phyloP scores from a whole-genome alignment of 1,140 invertebrate species.

The Pogonognathellus flavescens region DNA sequence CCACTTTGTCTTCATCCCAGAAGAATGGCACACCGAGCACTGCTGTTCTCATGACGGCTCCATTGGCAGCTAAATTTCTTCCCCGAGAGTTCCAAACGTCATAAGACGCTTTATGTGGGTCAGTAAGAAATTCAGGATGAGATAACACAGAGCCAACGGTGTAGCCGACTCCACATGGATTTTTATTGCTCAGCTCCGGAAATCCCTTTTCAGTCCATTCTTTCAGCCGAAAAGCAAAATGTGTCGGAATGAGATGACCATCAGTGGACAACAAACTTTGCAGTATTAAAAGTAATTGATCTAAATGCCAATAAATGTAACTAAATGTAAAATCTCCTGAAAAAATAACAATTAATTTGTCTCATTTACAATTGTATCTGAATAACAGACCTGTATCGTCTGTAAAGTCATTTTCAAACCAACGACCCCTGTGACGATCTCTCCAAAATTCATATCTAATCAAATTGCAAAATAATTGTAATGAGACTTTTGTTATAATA shows the following conservation, averaged over 20 bases:
- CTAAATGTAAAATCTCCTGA: neutral
- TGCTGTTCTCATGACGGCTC: constrained; percentile 60
- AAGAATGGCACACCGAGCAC: constrained; percentile 58
- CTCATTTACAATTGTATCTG: too few relatives aligned
- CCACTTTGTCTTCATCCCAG: constrained; percentile 60
- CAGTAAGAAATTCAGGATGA: constrained; percentile 18
- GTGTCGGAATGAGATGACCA: constrained; percentile 42
- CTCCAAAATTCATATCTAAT: constrained; percentile 51
- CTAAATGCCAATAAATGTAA: neutral
- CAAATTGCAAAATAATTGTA: neutral
- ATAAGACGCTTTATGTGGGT: neutral
- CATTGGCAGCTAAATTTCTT: constrained; percentile 60
- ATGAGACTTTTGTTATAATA: too few relatives aligned
- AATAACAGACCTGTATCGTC: constrained; percentile 63
- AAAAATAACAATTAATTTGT: neutral
- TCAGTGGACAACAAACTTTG: constrained; percentile 54
- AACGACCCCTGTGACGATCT: constrained; percentile 52
- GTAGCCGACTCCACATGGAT: constrained; percentile 57
- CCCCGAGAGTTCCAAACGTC: neutral
- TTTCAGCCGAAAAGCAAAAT: constrained; percentile 56
- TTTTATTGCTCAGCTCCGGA: constrained; percentile 56
- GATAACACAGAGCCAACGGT: constrained; percentile 52
- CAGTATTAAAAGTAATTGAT: constrained; percentile 34
- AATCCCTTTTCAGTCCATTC: constrained; percentile 58
- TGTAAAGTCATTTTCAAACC: constrained; percentile 62